Percentiles rank a stretch among this genome's conserved stretches.
These are phyloP conservation scores for Cataglyphis hispanica DNA, from an alignment of 1,140 invertebrate genomes.

Conservation along the genomic window DNA sequence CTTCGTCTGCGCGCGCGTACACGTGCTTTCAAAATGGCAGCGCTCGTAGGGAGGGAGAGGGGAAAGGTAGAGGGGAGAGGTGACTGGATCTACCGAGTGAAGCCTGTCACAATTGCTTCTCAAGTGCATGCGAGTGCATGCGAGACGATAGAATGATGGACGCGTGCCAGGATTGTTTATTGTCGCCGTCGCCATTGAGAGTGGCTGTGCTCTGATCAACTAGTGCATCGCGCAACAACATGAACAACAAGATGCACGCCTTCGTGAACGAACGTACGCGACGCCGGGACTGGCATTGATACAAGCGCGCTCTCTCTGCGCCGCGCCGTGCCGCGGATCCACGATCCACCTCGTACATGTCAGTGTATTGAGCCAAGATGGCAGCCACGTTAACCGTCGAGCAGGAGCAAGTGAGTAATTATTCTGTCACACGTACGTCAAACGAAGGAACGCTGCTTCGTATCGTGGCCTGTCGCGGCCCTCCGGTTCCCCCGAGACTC, in stretches of 20 bases:
- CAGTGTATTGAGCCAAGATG: slow-evolving; percentile 85
- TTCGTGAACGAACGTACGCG: slow-evolving; percentile 24
- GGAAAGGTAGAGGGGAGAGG: slow-evolving; percentile 41
- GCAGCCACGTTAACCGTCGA: slow-evolving; percentile 90
- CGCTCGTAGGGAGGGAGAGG: slow-evolving; percentile 58
- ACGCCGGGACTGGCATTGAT: slow-evolving; percentile 40
- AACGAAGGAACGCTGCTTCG: too few relatives aligned
- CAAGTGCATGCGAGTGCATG: slow-evolving; percentile 28
- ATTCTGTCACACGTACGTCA: slow-evolving; percentile 11
- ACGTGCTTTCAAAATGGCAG: slow-evolving; percentile 63
- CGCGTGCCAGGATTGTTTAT: slow-evolving; percentile 57
- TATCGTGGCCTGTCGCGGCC: too few relatives aligned
- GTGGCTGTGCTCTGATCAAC: slow-evolving; percentile 12
- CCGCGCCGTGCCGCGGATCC: background rate
- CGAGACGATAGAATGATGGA: slow-evolving; percentile 55
- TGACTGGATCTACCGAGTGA: slow-evolving; percentile 15
- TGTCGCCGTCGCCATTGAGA: background rate
- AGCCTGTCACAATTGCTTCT: slow-evolving; percentile 54
- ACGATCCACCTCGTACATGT: slow-evolving; percentile 55
- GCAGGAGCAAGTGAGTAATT: slow-evolving; percentile 90
- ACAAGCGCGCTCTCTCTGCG: background rate
- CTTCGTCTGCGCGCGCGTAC: slow-evolving; percentile 1
- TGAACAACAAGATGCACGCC: slow-evolving; percentile 32
- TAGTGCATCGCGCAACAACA: background rate
- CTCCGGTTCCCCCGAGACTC: too few relatives aligned